These are phyloP conservation scores for Dicyrtoma fusca DNA, from an alignment of 2,888 invertebrate genomes.

Conservation along the genomic window DNA sequence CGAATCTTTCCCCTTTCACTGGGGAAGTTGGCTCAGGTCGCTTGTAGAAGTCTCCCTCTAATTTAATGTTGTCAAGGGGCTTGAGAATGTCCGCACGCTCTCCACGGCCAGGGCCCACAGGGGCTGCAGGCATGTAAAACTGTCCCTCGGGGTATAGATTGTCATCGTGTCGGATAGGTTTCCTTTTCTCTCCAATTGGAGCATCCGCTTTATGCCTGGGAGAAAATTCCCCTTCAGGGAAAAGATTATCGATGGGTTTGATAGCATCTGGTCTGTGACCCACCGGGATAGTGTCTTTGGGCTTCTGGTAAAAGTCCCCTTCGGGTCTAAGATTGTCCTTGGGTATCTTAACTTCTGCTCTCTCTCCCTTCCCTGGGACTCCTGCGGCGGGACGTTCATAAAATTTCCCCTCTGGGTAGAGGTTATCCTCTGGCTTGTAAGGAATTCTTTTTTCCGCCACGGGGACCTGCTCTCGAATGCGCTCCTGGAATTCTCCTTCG, in stretches of 20 bases:
- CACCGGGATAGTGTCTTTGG: slow-evolving; percentile 59
- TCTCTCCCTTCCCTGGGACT: slow-evolving; percentile 15
- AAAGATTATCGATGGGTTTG: slow-evolving; percentile 59
- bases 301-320: slow-evolving; percentile 66
- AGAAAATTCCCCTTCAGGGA: slow-evolving; percentile 58
- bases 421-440: slow-evolving; percentile 62
- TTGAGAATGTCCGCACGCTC: not conserved
- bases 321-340: slow-evolving; percentile 66
- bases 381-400: slow-evolving; percentile 16
- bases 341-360: slow-evolving; percentile 60
- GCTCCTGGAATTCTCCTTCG: slow-evolving; percentile 65
- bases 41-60: slow-evolving; percentile 34
- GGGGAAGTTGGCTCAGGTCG: slow-evolving; percentile 19
- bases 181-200: slow-evolving; percentile 61
- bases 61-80: slow-evolving; percentile 23
- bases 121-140: slow-evolving; percentile 59
- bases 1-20: slow-evolving; percentile 31
- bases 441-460: slow-evolving; percentile 59
- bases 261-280: slow-evolving; percentile 58
- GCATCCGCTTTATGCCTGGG: slow-evolving; percentile 61
- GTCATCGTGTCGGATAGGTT: slow-evolving; percentile 64
- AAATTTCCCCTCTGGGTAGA: slow-evolving; percentile 30
- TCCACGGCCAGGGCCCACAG: slow-evolving; percentile 54
- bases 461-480: not conserved
- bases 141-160: slow-evolving; percentile 63